Evolutionary conservation across 2,888 invertebrate species (phyloP).

Genomic region (Opisthograptis luteolata): DNA sequence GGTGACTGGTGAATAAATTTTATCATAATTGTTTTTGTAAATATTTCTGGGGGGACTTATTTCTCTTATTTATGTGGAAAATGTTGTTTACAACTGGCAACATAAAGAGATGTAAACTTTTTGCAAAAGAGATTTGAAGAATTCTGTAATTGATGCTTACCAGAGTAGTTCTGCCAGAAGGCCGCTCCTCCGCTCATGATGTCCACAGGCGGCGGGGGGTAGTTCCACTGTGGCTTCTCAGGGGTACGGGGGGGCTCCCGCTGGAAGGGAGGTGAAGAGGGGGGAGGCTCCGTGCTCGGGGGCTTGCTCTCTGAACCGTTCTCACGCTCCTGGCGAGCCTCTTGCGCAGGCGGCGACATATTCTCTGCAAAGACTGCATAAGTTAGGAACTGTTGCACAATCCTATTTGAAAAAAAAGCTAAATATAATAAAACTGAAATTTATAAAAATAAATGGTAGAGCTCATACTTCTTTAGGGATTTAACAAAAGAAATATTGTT

Average conservation of each 20-base stretch:
- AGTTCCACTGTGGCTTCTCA: conserved; percentile 83
- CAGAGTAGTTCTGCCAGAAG: conserved; percentile 96
- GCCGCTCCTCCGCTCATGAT: conserved; percentile 94
- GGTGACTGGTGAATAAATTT: background rate
- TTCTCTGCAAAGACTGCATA: conserved; percentile 59
- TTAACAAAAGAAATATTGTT: too few species aligned
- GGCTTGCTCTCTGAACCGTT: conserved; percentile 79
- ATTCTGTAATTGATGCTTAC: conserved; percentile 75
- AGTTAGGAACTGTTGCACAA: conserved; percentile 15
- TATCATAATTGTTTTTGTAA: conserved; percentile 12
- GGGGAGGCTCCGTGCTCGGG: conserved; percentile 73
- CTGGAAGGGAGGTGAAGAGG: conserved; percentile 76
- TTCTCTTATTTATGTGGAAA: too few species aligned
- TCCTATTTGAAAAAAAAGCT: background rate
- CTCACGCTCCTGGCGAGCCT: conserved; percentile 71
- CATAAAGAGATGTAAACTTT: background rate
- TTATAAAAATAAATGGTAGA: too few species aligned
- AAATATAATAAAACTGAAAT: too few species aligned
- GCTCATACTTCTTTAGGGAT: too few species aligned
- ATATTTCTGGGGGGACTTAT: too few species aligned
- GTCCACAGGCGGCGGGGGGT: conserved; percentile 85
- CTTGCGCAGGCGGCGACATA: conserved; percentile 64
- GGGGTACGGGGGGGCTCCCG: conserved; percentile 76
- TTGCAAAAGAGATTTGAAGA: too few species aligned
- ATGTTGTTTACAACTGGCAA: too few species aligned